These are phyloP conservation scores for Nothocercus nigrocapillus DNA, from an alignment of 2,113 vertebrate genomes.

Conservation along the genomic window DNA sequence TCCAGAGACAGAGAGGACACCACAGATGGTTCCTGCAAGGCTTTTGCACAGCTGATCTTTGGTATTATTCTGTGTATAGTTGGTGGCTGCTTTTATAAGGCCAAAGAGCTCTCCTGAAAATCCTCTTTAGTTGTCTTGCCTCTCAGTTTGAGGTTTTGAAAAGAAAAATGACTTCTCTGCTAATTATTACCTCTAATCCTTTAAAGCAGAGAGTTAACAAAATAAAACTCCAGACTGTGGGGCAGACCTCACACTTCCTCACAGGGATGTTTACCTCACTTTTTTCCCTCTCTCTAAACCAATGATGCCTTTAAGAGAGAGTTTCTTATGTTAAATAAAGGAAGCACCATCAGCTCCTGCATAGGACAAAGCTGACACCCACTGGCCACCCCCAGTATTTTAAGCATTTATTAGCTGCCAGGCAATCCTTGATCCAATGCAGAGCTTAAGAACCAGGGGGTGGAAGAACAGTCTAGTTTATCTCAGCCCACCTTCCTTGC, in stretches of 20 bases:
- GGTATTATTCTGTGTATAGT: neutral
- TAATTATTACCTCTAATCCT: neutral
- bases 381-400: conserved; percentile 68
- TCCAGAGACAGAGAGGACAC: neutral
- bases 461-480: neutral
- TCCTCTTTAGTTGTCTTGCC: neutral
- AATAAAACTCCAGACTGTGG: neutral
- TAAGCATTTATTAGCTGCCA: neutral
- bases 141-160: neutral
- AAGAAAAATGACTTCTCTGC: neutral
- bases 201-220: neutral
- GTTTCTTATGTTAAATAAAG: conserved; percentile 44
- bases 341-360: conserved; percentile 42
- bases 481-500: neutral
- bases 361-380: conserved; percentile 73
- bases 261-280: neutral
- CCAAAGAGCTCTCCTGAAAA: neutral
- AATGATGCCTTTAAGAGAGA: conserved; percentile 42
- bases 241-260: neutral
- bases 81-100: neutral
- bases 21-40: neutral
- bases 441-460: neutral
- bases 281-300: neutral
- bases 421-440: neutral
- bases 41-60: neutral